Percentiles rank a stretch among this genome's conserved stretches.
Conservation (phyloP, 2,888 invertebrate genomes). For the Geophilus truncorum region DNA sequence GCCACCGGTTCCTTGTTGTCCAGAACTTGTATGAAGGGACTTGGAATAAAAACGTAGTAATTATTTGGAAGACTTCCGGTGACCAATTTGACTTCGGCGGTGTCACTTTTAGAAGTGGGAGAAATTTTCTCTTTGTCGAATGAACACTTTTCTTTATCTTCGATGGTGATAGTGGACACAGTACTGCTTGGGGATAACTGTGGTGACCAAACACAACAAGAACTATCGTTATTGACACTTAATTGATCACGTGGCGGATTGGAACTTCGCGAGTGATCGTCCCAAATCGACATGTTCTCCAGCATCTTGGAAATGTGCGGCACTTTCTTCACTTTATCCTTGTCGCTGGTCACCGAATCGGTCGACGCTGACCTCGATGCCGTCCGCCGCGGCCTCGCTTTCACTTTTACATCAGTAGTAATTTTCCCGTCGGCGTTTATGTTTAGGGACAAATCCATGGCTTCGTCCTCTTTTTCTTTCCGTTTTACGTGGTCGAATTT, state of each 20-base stretch:
- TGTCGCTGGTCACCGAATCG: not conserved
- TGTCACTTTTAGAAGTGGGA: not conserved
- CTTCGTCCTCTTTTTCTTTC: constrained; percentile 18
- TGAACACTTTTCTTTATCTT: not conserved
- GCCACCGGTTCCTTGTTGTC: not conserved
- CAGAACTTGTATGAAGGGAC: not conserved
- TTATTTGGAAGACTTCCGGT: not conserved
- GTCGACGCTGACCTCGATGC: not conserved
- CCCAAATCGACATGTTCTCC: constrained; percentile 35
- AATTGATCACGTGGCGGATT: not conserved
- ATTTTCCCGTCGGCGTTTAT: too few species aligned
- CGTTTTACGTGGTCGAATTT: not conserved
- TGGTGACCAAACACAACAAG: not conserved
- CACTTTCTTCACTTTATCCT: not conserved
- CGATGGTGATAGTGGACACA: not conserved
- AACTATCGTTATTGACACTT: not conserved
- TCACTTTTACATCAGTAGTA: not conserved
- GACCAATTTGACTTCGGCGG: not conserved
- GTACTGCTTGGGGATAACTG: not conserved
- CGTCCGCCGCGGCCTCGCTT: not conserved
- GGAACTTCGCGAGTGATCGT: constrained; percentile 29
- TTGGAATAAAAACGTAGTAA: constrained; percentile 1
- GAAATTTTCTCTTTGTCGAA: not conserved
- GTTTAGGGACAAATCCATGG: constrained; percentile 28
- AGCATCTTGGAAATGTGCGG: constrained; percentile 36